These are phyloP conservation scores for Litoditis marina DNA, from an alignment of 2,888 invertebrate species.

Conservation along the genomic window DNA sequence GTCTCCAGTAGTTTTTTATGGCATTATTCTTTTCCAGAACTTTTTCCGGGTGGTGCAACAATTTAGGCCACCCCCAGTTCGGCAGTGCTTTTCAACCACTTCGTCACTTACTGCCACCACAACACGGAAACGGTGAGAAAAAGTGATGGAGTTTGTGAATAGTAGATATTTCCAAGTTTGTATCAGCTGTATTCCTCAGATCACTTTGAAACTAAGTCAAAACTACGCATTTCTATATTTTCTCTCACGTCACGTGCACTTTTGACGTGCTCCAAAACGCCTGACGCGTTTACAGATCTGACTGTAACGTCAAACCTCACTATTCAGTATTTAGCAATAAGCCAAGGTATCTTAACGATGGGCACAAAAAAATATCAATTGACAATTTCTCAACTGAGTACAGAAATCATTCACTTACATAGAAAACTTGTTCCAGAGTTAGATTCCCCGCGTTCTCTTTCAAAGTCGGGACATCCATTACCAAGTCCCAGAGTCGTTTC, in stretches of 20 bases:
- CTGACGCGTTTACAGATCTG: too few relatives aligned
- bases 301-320: too few relatives aligned
- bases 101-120: conserved; percentile 49
- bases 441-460: conserved; percentile 42
- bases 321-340: too few relatives aligned
- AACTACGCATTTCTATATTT: too few relatives aligned
- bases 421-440: conserved; percentile 27
- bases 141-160: too few relatives aligned
- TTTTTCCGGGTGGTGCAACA: conserved; percentile 60
- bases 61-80: conserved; percentile 45
- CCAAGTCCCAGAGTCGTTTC: conserved; percentile 84
- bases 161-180: too few relatives aligned
- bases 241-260: too few relatives aligned
- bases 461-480: conserved; percentile 66
- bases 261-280: too few relatives aligned
- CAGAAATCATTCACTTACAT: not conserved
- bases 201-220: too few relatives aligned
- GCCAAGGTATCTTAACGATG: not conserved
- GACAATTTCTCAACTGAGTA: not conserved
- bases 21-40: conserved; percentile 24
- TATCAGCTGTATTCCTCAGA: too few relatives aligned
- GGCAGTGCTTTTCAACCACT: conserved; percentile 54
- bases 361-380: not conserved
- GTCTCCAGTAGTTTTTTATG: not conserved
- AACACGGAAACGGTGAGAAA: conserved; percentile 49